These are phyloP conservation scores for Halcyon smyrnensis DNA, from an alignment of 2,797 vertebrate genomes.

Conservation along the genomic window DNA sequence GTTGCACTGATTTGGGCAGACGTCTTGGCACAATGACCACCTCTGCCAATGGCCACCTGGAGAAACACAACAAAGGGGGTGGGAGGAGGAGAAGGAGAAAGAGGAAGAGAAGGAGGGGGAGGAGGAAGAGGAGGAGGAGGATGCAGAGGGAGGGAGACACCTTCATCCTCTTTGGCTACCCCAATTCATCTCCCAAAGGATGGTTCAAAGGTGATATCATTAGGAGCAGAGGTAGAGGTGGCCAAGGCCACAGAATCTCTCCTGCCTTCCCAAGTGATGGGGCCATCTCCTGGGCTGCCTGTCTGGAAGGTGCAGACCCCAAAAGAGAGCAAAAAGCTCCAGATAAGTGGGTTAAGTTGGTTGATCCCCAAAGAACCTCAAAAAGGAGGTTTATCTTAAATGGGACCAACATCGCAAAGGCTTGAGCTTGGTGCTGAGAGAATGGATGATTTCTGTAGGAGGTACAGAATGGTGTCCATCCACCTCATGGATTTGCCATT, in stretches of 20 bases:
- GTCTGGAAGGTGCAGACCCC: neutral
- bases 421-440: neutral
- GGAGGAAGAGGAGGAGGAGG: neutral
- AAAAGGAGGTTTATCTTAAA: neutral
- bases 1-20: constrained; percentile 1
- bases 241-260: neutral
- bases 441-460: neutral
- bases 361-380: no score
- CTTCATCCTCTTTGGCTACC: neutral
- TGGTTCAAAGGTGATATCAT: neutral
- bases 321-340: neutral
- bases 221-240: neutral
- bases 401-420: accelerated
- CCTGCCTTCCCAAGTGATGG: neutral
- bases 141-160: neutral
- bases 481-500: accelerated
- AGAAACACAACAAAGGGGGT: neutral
- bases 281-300: neutral
- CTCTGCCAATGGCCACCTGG: constrained; percentile 11
- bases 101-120: neutral
- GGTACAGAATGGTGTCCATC: accelerated
- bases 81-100: neutral
- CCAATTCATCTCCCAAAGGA: neutral
- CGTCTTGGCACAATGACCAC: neutral
- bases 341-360: neutral